A percentile compares a stretch with the other conserved stretches of the same genome.
These are phyloP conservation scores for Oryzias sinensis DNA, from an alignment of 2,797 vertebrate species.

Conservation along the genomic window DNA sequence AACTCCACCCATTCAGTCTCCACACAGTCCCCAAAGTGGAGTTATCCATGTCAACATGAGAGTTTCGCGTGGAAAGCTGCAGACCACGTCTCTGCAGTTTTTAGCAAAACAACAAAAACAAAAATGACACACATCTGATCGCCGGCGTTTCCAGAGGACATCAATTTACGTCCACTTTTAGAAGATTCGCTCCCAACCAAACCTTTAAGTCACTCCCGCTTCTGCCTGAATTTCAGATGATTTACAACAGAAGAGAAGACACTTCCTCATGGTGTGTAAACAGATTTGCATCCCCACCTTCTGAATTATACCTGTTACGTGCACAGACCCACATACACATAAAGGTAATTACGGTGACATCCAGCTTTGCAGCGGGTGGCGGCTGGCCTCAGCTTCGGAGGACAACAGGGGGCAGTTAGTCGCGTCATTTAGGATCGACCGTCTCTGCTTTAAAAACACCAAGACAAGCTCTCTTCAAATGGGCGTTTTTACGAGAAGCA, in stretches of 20 bases:
- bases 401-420: slow-evolving; percentile 15
- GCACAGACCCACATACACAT: neutral
- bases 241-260: slow-evolving; percentile 7
- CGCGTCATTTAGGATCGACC: neutral
- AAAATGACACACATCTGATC: slow-evolving; percentile 3
- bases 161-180: neutral
- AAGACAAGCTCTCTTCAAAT: too few species aligned
- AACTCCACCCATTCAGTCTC: neutral
- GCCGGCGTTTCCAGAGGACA: neutral
- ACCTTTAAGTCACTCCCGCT: neutral
- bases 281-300: slow-evolving; percentile 10
- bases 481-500: too few species aligned
- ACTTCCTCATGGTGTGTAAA: slow-evolving; percentile 22
- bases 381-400: slow-evolving; percentile 32
- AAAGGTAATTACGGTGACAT: slow-evolving; percentile 19
- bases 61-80: slow-evolving; percentile 25
- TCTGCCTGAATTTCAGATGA: slow-evolving; percentile 2
- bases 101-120: slow-evolving; percentile 9
- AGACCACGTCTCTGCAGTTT: slow-evolving; percentile 10
- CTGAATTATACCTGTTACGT: slow-evolving; percentile 7
- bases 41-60: slow-evolving; percentile 1
- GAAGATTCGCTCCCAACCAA: neutral
- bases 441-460: neutral
- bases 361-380: slow-evolving; percentile 21
- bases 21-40: slow-evolving; percentile 17